Conservation (phyloP, 2,113 vertebrate species). For the Marcusenius ussheri region DNA sequence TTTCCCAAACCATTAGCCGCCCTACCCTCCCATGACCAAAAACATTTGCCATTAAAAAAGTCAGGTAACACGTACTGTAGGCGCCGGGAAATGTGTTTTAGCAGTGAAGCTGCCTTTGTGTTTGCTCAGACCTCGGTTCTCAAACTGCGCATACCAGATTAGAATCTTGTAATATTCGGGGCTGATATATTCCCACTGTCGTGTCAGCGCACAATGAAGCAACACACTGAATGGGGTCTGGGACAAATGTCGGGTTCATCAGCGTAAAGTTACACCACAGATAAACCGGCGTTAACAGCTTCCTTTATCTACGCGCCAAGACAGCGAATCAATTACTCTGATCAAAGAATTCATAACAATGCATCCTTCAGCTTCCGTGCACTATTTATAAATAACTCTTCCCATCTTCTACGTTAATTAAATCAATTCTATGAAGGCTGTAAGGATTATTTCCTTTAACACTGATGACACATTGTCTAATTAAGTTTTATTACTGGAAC, state of each 20-base stretch:
- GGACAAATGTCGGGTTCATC: conserved; percentile 54
- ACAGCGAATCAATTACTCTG: conserved; percentile 58
- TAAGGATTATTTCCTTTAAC: not conserved
- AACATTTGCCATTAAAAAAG: not conserved
- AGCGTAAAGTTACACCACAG: conserved; percentile 55
- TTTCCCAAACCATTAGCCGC: too few relatives aligned
- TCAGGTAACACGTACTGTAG: too few relatives aligned
- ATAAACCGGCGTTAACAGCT: conserved; percentile 71
- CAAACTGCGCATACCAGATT: conserved; percentile 47
- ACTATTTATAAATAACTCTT: conserved; percentile 38
- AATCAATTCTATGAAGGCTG: not conserved
- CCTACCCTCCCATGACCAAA: not conserved
- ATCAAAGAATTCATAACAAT: conserved; percentile 62
- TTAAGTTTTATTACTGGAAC: not conserved
- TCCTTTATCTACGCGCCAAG: conserved; percentile 67
- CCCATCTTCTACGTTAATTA: conserved; percentile 26
- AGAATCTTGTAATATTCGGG: conserved; percentile 61
- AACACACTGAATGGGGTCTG: conserved; percentile 54
- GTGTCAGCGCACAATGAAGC: conserved; percentile 54
- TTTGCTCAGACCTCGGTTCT: conserved; percentile 31
- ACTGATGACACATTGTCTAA: not conserved
- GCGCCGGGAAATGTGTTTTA: conserved; percentile 50
- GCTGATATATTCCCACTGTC: conserved; percentile 56
- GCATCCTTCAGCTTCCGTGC: conserved; percentile 31
- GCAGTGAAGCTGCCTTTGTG: conserved; percentile 52